Evolutionary conservation across 2,797 vertebrate genomes (phyloP).

Genomic region (Sebastes taczanowskii): DNA sequence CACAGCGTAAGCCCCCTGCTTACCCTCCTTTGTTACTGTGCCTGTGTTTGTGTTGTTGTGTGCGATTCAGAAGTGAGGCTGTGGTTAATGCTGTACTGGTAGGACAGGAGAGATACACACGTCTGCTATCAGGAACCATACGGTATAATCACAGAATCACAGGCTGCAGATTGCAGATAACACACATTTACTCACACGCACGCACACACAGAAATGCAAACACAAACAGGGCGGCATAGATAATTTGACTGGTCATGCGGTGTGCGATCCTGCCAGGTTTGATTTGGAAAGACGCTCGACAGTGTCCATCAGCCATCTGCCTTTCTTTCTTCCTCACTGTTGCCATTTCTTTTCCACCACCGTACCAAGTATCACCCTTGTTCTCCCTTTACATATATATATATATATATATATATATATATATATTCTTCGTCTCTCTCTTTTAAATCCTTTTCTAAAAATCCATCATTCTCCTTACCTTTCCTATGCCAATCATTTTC

Average conservation of each 20-base stretch:
- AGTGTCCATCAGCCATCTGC: conserved; percentile 40
- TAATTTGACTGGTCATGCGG: conserved; percentile 67
- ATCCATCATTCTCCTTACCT: neutral
- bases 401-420: neutral
- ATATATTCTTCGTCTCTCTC: neutral
- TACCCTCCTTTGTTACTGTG: conserved; percentile 54
- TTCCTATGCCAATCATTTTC: neutral
- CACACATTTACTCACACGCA: conserved; percentile 27
- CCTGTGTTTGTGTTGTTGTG: conserved; percentile 50
- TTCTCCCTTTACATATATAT: neutral
- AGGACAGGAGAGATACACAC: conserved; percentile 43
- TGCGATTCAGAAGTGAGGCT: conserved; percentile 61
- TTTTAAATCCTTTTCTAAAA: neutral
- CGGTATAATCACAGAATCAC: conserved; percentile 75
- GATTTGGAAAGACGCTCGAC: conserved; percentile 48
- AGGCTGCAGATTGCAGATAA: conserved; percentile 77
- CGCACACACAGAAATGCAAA: conserved; percentile 44
- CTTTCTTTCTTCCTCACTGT: conserved; percentile 22
- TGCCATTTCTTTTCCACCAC: neutral
- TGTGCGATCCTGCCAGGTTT: conserved; percentile 52
- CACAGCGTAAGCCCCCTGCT: conserved; percentile 56
- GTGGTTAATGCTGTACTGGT: conserved; percentile 61
- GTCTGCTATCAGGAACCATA: conserved; percentile 55
- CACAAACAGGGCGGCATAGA: conserved; percentile 61
- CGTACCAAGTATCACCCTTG: neutral